Evolutionary conservation across 2,113 vertebrate species (phyloP).

Genomic region (Toxotes chatareus): DNA sequence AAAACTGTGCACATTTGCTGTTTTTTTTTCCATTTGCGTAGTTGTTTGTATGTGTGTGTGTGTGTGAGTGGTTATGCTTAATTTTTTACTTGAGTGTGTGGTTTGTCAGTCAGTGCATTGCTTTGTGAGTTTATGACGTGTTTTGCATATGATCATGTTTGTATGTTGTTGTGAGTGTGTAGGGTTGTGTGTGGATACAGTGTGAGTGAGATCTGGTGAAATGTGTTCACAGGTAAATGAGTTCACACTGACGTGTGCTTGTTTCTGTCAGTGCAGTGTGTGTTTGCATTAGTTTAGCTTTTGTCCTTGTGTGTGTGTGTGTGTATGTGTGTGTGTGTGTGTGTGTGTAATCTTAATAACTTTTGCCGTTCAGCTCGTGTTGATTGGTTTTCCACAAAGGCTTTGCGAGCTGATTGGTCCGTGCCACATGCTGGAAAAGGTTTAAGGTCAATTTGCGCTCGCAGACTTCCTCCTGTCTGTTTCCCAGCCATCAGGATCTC

Average conservation of each 20-base stretch:
- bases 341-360: conserved; percentile 37
- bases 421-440: conserved; percentile 11
- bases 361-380: neutral
- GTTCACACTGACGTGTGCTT: neutral
- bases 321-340: conserved; percentile 22
- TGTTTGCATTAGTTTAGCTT: neutral
- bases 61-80: too few species aligned
- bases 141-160: neutral
- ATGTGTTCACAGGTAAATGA: neutral
- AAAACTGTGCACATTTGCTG: neutral
- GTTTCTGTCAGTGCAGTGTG: neutral
- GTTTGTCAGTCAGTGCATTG: too few species aligned
- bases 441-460: conserved; percentile 42
- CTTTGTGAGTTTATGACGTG: too few species aligned
- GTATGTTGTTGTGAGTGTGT: neutral
- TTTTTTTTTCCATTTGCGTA: neutral
- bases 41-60: too few species aligned
- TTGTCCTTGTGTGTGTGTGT: conserved; percentile 16
- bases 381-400: conserved; percentile 34
- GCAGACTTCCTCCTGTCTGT: conserved; percentile 23
- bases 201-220: neutral
- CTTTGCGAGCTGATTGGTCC: conserved; percentile 47
- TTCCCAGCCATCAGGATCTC: conserved; percentile 33
- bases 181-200: neutral
- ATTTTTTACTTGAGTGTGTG: too few species aligned